Percentiles rank a stretch among this genome's conserved stretches.
Conservation (phyloP, 2,797 vertebrate species). For the Sebastes variabilis region DNA sequence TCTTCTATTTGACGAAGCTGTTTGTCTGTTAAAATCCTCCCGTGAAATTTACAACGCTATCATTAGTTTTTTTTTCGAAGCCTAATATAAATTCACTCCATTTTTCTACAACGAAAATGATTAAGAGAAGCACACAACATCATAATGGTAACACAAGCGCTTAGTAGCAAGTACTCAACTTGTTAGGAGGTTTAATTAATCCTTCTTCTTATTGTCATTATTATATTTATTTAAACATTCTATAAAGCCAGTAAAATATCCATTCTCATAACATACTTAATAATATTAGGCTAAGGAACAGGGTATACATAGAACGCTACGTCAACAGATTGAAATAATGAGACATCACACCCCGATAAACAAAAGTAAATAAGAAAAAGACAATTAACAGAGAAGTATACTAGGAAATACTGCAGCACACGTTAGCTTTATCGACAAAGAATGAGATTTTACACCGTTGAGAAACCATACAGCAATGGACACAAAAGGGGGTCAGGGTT, state of each 20-base stretch:
- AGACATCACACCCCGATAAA: constrained; percentile 84
- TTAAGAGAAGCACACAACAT: constrained; percentile 99
- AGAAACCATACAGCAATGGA: constrained; percentile 91
- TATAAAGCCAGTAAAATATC: constrained; percentile 99
- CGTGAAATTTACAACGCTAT: constrained; percentile 97
- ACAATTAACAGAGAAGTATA: constrained; percentile 86
- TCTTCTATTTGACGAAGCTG: constrained; percentile 95
- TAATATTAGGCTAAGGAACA: constrained; percentile 95
- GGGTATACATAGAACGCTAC: constrained; percentile 93
- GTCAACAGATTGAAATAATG: constrained; percentile 89
- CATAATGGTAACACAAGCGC: constrained; percentile 98
- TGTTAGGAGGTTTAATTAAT: constrained; percentile 95
- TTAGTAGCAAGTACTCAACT: constrained; percentile 96
- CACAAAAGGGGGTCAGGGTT: constrained; percentile 86
- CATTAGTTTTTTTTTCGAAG: constrained; percentile 94
- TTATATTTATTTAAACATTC: constrained; percentile 97
- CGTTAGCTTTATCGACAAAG: constrained; percentile 91
- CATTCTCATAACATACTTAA: constrained; percentile 98
- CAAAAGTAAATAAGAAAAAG: constrained; percentile 76
- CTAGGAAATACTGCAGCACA: constrained; percentile 94
- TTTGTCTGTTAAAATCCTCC: constrained; percentile 98
- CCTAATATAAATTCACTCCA: constrained; percentile 99
- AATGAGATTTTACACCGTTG: constrained; percentile 92
- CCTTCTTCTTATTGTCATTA: constrained; percentile 87
- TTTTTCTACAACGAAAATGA: constrained; percentile 99